phyloP scores from a whole-genome alignment of 2,113 vertebrate species.

The Malaclemys terrapin region DNA sequence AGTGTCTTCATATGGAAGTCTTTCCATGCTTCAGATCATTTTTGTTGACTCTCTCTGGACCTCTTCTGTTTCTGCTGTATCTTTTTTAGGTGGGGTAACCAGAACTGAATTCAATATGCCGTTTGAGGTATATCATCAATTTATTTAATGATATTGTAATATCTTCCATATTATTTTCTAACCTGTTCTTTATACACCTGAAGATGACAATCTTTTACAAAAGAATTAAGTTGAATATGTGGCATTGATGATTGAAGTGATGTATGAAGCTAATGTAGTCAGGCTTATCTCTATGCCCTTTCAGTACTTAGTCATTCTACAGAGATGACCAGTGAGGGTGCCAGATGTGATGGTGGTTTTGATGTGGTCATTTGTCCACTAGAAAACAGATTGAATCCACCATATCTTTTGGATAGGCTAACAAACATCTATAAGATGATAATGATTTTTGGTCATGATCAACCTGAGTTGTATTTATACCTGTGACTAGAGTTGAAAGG shows the following conservation, averaged over 20 bases:
- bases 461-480: constrained; percentile 67
- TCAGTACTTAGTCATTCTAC: constrained; percentile 52
- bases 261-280: not conserved
- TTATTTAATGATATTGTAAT: not conserved
- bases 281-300: not conserved
- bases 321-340: constrained; percentile 54
- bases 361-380: constrained; percentile 65
- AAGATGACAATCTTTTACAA: not conserved
- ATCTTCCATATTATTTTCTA: not conserved
- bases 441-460: constrained; percentile 50
- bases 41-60: constrained; percentile 23
- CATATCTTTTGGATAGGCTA: constrained; percentile 60
- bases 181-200: not conserved
- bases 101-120: not conserved
- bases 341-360: constrained; percentile 62
- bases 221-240: not conserved
- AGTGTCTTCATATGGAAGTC: not conserved
- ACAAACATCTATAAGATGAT: constrained; percentile 63
- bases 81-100: not conserved
- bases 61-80: constrained; percentile 45
- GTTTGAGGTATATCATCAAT: not conserved
- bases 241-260: not conserved
- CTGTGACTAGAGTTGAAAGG: constrained; percentile 65
- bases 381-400: constrained; percentile 66
- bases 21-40: constrained; percentile 65